A percentile compares a stretch with the other conserved stretches of the same genome.
Conservation (phyloP, 30 jellyfish, hydroid and myxozoan genomes). For the Nemopilema nomurai region DNA sequence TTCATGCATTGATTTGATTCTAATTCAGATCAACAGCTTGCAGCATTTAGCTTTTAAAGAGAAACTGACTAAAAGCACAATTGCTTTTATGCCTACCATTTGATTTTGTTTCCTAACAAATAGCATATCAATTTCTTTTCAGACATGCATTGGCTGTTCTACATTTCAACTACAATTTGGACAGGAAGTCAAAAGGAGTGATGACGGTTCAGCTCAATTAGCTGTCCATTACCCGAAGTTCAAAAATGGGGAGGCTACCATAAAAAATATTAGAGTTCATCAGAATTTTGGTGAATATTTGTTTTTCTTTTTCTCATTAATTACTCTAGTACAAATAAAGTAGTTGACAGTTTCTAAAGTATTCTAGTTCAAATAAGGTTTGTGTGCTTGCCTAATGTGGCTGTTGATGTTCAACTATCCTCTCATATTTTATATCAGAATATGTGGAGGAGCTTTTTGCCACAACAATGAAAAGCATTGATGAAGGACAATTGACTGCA, state of each 20-base stretch:
- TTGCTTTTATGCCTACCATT: background rate
- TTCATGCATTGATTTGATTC: background rate
- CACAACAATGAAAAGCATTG: conserved; percentile 17
- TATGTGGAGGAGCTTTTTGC: conserved; percentile 23
- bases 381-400: background rate
- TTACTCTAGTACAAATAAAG: background rate
- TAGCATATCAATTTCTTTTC: background rate
- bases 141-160: conserved; percentile 36
- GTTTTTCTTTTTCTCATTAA: background rate
- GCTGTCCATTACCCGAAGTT: conserved; percentile 42
- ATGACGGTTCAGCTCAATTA: conserved; percentile 21
- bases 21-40: background rate
- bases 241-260: conserved; percentile 57
- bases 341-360: background rate
- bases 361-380: background rate
- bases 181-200: conserved; percentile 10
- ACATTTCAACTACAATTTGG: conserved; percentile 26
- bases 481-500: background rate
- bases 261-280: conserved; percentile 23
- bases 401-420: conserved; percentile 1
- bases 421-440: conserved; percentile 8
- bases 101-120: background rate
- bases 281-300: conserved; percentile 19
- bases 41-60: background rate
- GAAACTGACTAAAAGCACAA: background rate